These are phyloP conservation scores for Pipistrellus kuhlii DNA, from an alignment of 2,797 vertebrate species.

Conservation along the genomic window DNA sequence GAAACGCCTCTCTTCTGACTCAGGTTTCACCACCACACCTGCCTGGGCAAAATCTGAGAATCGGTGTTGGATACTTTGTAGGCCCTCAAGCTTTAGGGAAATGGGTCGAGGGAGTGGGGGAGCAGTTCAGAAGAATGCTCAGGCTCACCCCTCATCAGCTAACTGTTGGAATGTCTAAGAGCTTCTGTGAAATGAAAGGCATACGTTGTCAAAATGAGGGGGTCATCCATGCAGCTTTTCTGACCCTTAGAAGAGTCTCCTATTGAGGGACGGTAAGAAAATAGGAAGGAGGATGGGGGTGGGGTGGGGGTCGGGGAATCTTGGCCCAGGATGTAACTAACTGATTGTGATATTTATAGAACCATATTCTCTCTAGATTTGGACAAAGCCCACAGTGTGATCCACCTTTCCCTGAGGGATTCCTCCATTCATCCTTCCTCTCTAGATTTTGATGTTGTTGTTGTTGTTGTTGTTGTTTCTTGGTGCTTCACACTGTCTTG, in stretches of 20 bases:
- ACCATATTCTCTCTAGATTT: neutral
- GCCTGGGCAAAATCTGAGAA: neutral
- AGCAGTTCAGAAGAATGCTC: neutral
- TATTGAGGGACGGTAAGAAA: neutral
- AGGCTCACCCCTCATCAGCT: neutral
- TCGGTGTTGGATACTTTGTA: neutral
- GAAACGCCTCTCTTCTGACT: neutral
- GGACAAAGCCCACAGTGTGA: neutral
- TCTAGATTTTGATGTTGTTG: neutral
- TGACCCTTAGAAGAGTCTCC: neutral
- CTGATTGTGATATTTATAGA: neutral
- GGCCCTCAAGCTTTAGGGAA: neutral
- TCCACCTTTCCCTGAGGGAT: neutral
- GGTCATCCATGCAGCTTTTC: neutral
- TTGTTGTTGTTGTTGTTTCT: neutral
- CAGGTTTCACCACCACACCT: neutral
- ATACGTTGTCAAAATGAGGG: neutral
- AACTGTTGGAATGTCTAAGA: constrained; percentile 16
- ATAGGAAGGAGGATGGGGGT: neutral
- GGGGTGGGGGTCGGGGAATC: neutral
- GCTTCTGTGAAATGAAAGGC: neutral
- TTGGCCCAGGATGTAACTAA: neutral
- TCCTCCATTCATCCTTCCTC: neutral
- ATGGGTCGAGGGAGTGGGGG: neutral
- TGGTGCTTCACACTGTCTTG: neutral